phyloP scores from a whole-genome alignment of 2,888 invertebrate species.

The Listrodromus nycthemerus region DNA sequence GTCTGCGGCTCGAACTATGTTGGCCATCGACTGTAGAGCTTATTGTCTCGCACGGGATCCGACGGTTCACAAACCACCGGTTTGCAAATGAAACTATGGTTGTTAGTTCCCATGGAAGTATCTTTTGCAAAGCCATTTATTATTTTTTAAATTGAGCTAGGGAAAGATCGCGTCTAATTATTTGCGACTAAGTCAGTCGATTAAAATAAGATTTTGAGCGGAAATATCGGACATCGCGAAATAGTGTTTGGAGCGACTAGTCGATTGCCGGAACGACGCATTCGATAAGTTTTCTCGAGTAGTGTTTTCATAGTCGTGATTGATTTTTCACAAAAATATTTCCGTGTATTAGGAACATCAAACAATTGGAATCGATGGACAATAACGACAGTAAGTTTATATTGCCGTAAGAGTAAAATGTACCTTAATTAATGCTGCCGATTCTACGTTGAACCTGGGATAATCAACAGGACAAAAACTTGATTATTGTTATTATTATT shows the following conservation, averaged over 20 bases:
- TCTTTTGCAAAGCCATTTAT: background rate
- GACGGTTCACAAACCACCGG: constrained; percentile 47
- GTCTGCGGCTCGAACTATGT: constrained; percentile 47
- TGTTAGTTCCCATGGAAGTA: background rate
- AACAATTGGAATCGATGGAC: background rate
- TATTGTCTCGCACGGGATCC: constrained; percentile 58
- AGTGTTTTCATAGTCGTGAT: background rate
- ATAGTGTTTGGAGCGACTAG: background rate
- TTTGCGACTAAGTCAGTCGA: background rate
- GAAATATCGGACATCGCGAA: constrained; percentile 10
- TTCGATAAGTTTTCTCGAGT: background rate
- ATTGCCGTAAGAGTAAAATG: background rate
- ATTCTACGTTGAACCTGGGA: too few species aligned
- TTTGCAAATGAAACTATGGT: constrained; percentile 22
- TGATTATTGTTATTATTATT: background rate
- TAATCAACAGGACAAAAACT: background rate
- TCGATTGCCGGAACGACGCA: background rate
- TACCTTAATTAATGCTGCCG: background rate
- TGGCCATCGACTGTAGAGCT: constrained; percentile 36
- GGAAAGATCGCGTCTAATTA: background rate
- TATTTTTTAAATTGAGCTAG: background rate
- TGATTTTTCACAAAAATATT: background rate
- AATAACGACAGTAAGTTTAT: background rate
- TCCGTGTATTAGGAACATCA: background rate
- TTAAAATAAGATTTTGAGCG: background rate